A percentile compares a stretch with the other conserved stretches of the same genome.
Evolutionary conservation across 2,113 vertebrate genomes (phyloP).

Genomic region (Sebastes fasciatus): DNA sequence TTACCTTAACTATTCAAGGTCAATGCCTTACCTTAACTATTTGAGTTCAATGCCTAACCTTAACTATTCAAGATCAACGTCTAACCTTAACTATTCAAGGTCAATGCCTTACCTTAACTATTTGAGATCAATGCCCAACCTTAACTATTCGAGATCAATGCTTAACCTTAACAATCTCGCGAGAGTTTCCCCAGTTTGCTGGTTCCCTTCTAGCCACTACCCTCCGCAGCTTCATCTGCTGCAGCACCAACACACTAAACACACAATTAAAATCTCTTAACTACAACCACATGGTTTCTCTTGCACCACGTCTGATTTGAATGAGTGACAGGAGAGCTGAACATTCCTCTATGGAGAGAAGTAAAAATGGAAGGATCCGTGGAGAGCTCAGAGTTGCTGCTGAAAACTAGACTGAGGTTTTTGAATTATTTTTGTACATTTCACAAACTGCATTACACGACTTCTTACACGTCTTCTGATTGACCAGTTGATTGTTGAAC

Average conservation of each 20-base stretch:
- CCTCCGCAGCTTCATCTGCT: neutral
- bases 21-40: too few relatives aligned
- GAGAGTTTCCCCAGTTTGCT: too few relatives aligned
- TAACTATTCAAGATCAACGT: too few relatives aligned
- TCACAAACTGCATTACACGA: neutral
- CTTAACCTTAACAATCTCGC: too few relatives aligned
- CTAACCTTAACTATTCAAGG: too few relatives aligned
- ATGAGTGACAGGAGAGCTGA: neutral
- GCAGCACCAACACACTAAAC: neutral
- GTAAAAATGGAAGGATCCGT: rapidly evolving
- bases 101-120: too few relatives aligned
- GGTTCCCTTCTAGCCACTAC: too few relatives aligned
- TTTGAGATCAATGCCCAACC: too few relatives aligned
- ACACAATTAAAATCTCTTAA: neutral
- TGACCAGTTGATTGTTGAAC: slow-evolving; percentile 70
- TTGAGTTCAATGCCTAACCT: too few relatives aligned
- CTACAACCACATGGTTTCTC: neutral
- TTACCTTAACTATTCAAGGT: too few relatives aligned
- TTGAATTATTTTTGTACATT: slow-evolving; percentile 60
- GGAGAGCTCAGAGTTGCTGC: slow-evolving; percentile 4
- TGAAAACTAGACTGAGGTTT: slow-evolving; percentile 30
- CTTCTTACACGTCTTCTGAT: slow-evolving; percentile 19
- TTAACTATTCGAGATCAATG: too few relatives aligned
- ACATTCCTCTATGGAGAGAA: neutral
- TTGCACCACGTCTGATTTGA: neutral